Evolutionary conservation across 2,888 invertebrate genomes (phyloP), one percentile per base, ranked within the genome.

Genomic region (Dexiosoma caninum): DNA sequence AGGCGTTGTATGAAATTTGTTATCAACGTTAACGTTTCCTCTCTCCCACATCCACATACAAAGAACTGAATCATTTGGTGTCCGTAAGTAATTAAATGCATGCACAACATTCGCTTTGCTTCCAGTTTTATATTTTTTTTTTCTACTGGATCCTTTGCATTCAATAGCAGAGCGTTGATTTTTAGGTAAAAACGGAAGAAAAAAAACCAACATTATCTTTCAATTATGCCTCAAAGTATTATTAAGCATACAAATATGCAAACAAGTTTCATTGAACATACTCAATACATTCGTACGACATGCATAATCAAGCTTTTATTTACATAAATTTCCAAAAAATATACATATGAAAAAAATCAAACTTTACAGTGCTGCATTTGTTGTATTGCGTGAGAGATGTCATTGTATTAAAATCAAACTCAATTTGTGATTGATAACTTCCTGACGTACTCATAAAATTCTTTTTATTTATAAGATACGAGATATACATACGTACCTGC

Each of bases 1-100:
- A 96, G 89, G 96, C 96, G 46, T 91, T 96, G 12, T 96, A 96
- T 90, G 95, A 96, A 89, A 96, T 96, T 86, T 96, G 96, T 91
- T 96, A 96, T 92, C 92, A 95, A 77, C 95, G 95, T 0, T 90
- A 96, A 77, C 93, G 95, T 83, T 91, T 96, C 2, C 91, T 93
- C 23, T 94, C 94, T 2, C 97, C 97, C 23, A 95, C 96, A 0
- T 97, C 97, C 23, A 95, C 96, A 0, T 97, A 97, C 86, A 95
- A 95, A 9, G 96, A 97, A 86, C 91, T 97, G 74, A 97, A 97
- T 90, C 95, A 97, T 91, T 92, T 97, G 79, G 96, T 96, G 16
- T 95, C 95, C 81, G 93, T 93, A 84, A 91, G 92, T 90, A 85
- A 49, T 81, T 77, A 74, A 77, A 77, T 64, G 55, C 71, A 40